Evolutionary conservation across 2,797 vertebrate genomes (phyloP), one percentile per base, ranked within the genome.

Genomic region (Coluber constrictor): DNA sequence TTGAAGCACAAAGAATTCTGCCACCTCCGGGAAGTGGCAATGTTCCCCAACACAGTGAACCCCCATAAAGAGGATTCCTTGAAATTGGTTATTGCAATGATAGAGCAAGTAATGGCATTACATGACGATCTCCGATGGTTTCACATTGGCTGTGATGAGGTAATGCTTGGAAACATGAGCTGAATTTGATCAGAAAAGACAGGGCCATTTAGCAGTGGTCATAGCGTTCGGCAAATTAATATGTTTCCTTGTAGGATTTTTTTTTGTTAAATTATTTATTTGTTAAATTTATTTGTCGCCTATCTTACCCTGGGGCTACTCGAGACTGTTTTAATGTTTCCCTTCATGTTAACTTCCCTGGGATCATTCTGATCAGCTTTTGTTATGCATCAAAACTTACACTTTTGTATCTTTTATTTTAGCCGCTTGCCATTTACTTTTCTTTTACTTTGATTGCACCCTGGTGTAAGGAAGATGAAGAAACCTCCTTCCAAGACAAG

Each of bases 31-130:
- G 99, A 99, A 97, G 96, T 98, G 95, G 93, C 96, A 0, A 92
- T 89, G 16, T 99, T 98, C 90, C 98, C 99, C 74, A 99, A 99
- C 2, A 98, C 99, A 15, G 96, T 99, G 96, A 99, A 98, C 93
- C 99, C 99, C 0, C 98, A 99, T 55, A 97, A 96, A 94, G 97
- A 98, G 1, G 98, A 98, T 90, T 98, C 98, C 0, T 94, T 97
- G 94, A 96, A 90, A 0, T 96, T 99, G 94, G 97, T 99, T 94
- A 95, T 96, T 89, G 97, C 98, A 96, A 99, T 99, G 98, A 94
- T 99, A 27, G 97, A 97, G 93, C 99, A 99, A 96, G 98, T 99
- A 83, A 97, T 99, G 97, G 97, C 97, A 55, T 97, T 98, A 86
- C 99, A 99, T 6, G 96, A 97, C 0, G 98, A 95, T 0, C 23